Conservation (phyloP, 1,140 invertebrate species). For the Zaprionus kolodkinae region DNA sequence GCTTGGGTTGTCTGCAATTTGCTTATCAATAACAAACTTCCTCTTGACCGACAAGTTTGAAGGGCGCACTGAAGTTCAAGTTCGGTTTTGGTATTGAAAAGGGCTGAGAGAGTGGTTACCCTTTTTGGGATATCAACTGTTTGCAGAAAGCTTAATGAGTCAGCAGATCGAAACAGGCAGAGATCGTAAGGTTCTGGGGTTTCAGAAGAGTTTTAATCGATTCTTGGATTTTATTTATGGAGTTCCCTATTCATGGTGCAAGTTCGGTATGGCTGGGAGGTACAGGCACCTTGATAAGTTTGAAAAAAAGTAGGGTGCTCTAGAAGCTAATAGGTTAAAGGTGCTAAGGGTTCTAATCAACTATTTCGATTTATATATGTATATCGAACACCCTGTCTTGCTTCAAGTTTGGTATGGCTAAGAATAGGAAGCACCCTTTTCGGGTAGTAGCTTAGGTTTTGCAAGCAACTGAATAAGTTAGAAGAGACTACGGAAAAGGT, state of each 20-base stretch:
- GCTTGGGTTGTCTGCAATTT: constrained; percentile 34
- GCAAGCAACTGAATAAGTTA: not conserved
- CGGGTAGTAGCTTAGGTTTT: not conserved
- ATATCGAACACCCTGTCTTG: too few relatives aligned
- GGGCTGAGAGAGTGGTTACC: not conserved
- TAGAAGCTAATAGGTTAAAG: too few relatives aligned
- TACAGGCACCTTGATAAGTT: too few relatives aligned
- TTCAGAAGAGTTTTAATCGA: not conserved
- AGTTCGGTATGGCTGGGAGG: too few relatives aligned
- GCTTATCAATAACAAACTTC: constrained; percentile 71
- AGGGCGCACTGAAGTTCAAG: constrained; percentile 75
- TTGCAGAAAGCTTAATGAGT: not conserved
- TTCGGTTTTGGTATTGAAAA: constrained; percentile 47
- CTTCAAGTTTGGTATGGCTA: not conserved
- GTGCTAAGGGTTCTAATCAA: too few relatives aligned
- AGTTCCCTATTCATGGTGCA: not conserved
- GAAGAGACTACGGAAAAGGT: not conserved
- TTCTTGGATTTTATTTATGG: not conserved
- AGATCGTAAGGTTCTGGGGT: not conserved
- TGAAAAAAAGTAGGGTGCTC: too few relatives aligned
- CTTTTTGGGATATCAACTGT: not conserved
- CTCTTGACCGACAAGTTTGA: constrained; percentile 56
- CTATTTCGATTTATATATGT: too few relatives aligned
- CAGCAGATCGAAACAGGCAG: not conserved
- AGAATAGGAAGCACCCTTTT: not conserved